Conservation (phyloP, 2,113 vertebrate species). For the Cettia cetti region DNA sequence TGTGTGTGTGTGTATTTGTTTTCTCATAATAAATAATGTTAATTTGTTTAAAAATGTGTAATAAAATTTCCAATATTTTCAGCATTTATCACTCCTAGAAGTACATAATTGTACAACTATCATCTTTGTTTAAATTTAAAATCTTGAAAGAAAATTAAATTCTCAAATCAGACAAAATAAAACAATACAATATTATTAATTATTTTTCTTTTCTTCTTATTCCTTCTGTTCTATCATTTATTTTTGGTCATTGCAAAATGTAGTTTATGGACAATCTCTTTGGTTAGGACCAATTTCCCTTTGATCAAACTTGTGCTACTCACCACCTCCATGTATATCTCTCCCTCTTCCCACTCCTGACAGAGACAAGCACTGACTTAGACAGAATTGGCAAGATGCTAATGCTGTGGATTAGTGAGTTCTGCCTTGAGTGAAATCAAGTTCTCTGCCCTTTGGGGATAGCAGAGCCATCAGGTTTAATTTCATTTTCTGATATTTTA, state of each 20-base stretch:
- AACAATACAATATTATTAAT: not conserved
- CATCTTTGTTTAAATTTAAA: conserved; percentile 13
- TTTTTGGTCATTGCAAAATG: conserved; percentile 3
- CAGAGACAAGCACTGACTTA: conserved; percentile 50
- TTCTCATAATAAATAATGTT: not conserved
- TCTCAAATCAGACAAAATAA: not conserved
- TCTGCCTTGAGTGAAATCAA: conserved; percentile 51
- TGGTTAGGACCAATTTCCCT: conserved; percentile 29
- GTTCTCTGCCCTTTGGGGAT: conserved; percentile 37
- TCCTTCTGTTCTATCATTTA: not conserved
- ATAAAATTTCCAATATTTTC: not conserved
- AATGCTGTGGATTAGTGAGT: conserved; percentile 39
- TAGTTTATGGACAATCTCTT: conserved; percentile 3
- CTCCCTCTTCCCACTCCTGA: conserved; percentile 32
- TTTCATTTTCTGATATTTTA: conserved; percentile 68
- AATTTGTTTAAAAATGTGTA: not conserved
- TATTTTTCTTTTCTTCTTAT: not conserved
- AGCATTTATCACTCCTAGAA: not conserved
- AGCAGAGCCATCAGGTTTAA: conserved; percentile 54
- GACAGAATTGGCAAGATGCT: conserved; percentile 52
- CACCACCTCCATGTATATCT: not conserved
- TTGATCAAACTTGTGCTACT: not conserved
- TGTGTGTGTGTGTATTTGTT: not conserved
- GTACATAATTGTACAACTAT: not conserved
- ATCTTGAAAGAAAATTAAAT: conserved; percentile 17